Evolutionary conservation across 2,797 vertebrate genomes (phyloP).

Genomic region (Astyanax mexicanus): DNA sequence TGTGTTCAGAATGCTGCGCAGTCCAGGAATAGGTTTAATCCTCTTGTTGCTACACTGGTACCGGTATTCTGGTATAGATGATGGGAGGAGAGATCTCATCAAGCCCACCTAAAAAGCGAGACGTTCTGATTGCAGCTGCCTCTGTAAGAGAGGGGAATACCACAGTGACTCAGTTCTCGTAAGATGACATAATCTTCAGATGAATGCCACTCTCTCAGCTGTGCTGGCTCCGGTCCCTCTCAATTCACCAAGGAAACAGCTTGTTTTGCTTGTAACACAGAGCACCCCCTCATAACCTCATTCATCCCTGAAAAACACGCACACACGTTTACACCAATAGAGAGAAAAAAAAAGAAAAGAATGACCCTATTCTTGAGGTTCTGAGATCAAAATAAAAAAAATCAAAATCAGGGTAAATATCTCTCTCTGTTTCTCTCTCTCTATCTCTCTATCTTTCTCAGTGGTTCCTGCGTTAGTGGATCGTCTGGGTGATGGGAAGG

Average conservation of each 20-base stretch:
- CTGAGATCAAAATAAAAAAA: conserved; percentile 22
- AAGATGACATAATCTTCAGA: conserved; percentile 59
- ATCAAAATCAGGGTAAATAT: not conserved
- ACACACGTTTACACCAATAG: conserved; percentile 25
- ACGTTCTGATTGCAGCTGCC: not conserved
- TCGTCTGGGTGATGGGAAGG: conserved; percentile 94
- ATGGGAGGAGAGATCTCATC: not conserved
- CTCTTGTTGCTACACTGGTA: not conserved
- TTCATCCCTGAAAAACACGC: conserved; percentile 53
- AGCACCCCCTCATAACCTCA: conserved; percentile 39
- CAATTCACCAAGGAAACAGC: conserved; percentile 74
- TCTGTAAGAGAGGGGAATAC: conserved; percentile 38
- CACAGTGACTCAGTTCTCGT: conserved; percentile 51
- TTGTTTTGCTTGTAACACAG: conserved; percentile 70
- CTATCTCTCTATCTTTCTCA: conserved; percentile 58
- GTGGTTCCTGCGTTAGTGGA: conserved; percentile 91
- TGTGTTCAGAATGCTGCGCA: no score
- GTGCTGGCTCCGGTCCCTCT: conserved; percentile 70
- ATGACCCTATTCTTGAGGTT: conserved; percentile 30
- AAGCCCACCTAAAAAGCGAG: conserved; percentile 10
- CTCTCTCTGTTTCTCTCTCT: no score
- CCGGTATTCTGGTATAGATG: not conserved
- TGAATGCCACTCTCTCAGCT: conserved; percentile 64
- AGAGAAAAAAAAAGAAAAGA: conserved; percentile 31
- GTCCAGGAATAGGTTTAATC: no score